A percentile compares a stretch with the other conserved stretches of the same genome.
Evolutionary conservation across 2,797 vertebrate genomes (phyloP).

Genomic region (Epinephelus coioides): DNA sequence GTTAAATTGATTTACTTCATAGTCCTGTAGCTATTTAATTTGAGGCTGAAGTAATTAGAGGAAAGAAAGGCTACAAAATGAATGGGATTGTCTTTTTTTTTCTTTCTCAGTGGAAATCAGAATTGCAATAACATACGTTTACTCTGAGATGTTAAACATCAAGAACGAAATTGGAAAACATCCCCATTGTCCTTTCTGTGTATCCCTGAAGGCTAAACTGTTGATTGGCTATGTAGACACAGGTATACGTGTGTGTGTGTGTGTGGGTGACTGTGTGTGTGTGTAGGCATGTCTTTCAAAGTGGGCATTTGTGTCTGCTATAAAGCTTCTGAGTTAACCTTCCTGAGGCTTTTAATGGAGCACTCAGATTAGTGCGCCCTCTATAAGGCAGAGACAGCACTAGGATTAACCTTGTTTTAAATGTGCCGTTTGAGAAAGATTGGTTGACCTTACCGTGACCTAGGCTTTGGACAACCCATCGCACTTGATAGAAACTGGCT

Average conservation of each 20-base stretch:
- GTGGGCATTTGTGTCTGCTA: constrained; percentile 47
- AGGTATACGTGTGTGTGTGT: constrained; percentile 9
- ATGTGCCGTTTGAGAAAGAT: constrained; percentile 78
- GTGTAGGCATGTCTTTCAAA: constrained; percentile 29
- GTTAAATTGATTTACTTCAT: constrained; percentile 49
- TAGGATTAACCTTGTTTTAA: constrained; percentile 86
- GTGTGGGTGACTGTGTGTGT: constrained; percentile 2
- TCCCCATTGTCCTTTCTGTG: neutral
- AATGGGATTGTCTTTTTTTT: constrained; percentile 15
- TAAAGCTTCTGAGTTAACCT: constrained; percentile 63
- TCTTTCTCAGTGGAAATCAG: constrained; percentile 10
- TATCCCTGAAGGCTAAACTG: constrained; percentile 25
- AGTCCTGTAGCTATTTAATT: constrained; percentile 40
- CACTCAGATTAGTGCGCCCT: constrained; percentile 79
- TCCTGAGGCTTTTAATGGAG: constrained; percentile 75
- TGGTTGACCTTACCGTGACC: constrained; percentile 77
- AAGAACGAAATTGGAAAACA: constrained; percentile 20
- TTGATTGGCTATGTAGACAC: constrained; percentile 21
- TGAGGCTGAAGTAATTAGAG: constrained; percentile 39
- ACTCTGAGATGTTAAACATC: constrained; percentile 34
- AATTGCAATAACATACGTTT: constrained; percentile 32
- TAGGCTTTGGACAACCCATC: constrained; percentile 74
- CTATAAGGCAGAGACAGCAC: constrained; percentile 68
- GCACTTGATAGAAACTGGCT: constrained; percentile 76
- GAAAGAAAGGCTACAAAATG: constrained; percentile 25